Conservation (phyloP, 2,888 invertebrate genomes). For the Holacanthella duospinosa region DNA sequence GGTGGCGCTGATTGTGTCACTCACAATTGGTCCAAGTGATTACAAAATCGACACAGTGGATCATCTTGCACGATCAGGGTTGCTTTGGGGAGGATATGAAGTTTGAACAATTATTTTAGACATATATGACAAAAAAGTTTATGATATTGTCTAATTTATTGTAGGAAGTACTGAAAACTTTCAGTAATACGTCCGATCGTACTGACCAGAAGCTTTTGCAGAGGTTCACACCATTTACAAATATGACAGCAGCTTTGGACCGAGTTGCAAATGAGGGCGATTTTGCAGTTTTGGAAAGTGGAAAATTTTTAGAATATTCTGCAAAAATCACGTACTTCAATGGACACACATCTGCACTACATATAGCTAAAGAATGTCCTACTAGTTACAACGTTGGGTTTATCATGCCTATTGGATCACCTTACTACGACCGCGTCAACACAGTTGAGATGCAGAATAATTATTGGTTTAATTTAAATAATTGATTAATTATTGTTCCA, state of each 20-base stretch:
- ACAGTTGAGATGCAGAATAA: conserved; percentile 16
- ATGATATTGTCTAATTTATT: background rate
- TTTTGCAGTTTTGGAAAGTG: conserved; percentile 36
- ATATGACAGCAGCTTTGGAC: conserved; percentile 29
- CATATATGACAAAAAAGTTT: background rate
- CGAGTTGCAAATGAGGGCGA: conserved; percentile 29
- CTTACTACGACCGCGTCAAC: conserved; percentile 33
- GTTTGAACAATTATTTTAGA: background rate
- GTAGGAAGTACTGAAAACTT: conserved; percentile 29
- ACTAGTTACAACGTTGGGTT: conserved; percentile 35
- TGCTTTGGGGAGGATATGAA: conserved; percentile 35
- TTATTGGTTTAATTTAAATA: background rate
- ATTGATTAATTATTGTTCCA: conserved; percentile 41
- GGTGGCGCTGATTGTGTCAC: conserved; percentile 34
- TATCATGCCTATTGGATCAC: conserved; percentile 33
- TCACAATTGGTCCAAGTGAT: conserved; percentile 31
- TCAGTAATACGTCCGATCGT: conserved; percentile 24
- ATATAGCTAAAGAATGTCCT: conserved; percentile 34
- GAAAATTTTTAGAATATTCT: conserved; percentile 29
- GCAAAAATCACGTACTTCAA: conserved; percentile 30
- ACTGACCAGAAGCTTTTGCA: conserved; percentile 28
- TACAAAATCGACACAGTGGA: conserved; percentile 26
- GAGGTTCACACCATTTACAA: conserved; percentile 19
- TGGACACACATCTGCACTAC: conserved; percentile 28
- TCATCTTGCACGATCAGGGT: conserved; percentile 27